A percentile compares a stretch with the other conserved stretches of the same genome.
phyloP scores from a whole-genome alignment of 2,888 invertebrate species.

The Mythimna ferrago region DNA sequence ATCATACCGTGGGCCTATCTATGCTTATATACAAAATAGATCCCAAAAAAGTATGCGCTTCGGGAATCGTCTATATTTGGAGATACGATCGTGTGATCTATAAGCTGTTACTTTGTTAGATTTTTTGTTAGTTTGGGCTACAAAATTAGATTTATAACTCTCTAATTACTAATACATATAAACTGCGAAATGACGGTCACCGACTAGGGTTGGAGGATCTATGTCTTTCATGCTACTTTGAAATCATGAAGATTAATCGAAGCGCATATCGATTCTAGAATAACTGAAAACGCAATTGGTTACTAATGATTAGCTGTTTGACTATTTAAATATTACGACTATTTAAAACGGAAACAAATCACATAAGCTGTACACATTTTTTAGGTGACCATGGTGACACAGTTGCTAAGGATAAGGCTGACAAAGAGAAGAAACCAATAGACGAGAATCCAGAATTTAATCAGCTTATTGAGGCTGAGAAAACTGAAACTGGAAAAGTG shows the following conservation, averaged over 20 bases:
- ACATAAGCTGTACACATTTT: conserved; percentile 5
- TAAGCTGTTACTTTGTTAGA: too few relatives aligned
- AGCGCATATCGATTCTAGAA: neutral
- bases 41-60: neutral
- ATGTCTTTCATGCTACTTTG: neutral
- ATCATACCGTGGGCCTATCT: neutral
- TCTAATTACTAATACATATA: too few relatives aligned
- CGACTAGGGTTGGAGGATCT: too few relatives aligned
- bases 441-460: conserved; percentile 69
- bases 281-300: neutral
- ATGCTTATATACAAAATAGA: neutral
- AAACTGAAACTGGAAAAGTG: conserved; percentile 97
- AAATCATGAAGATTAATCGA: neutral
- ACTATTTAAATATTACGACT: neutral
- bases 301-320: neutral
- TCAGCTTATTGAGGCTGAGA: conserved; percentile 97
- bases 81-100: too few relatives aligned
- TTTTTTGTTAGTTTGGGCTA: too few relatives aligned
- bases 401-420: conserved; percentile 51
- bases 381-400: conserved; percentile 83
- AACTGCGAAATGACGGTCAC: too few relatives aligned
- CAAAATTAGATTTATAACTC: too few relatives aligned
- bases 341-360: neutral
- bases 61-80: too few relatives aligned
- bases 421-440: conserved; percentile 66